phyloP scores from a whole-genome alignment of 2,113 vertebrate species.

The Notarius quadriscutis region DNA sequence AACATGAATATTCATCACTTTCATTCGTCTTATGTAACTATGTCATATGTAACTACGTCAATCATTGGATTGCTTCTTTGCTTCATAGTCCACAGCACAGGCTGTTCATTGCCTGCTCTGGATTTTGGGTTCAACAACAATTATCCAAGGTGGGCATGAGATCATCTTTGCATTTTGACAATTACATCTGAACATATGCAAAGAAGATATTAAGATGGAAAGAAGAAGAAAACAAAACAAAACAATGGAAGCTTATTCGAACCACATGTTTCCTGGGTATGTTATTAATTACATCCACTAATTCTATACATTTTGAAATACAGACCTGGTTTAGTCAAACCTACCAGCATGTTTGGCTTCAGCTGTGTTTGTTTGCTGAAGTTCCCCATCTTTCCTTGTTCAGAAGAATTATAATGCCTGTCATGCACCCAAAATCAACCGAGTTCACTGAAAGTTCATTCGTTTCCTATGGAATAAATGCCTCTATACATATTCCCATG shows the following conservation, averaged over 20 bases:
- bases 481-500: neutral
- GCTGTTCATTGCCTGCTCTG: neutral
- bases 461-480: neutral
- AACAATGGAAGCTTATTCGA: constrained; percentile 39
- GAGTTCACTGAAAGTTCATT: neutral
- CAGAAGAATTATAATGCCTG: constrained; percentile 22
- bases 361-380: constrained; percentile 14
- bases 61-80: neutral
- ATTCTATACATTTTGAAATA: constrained; percentile 37
- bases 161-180: constrained; percentile 9
- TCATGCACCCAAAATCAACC: constrained; percentile 9
- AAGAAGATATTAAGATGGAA: constrained; percentile 6
- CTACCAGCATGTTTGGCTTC: constrained; percentile 17
- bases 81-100: neutral
- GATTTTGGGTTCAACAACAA: neutral
- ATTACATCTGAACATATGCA: neutral
- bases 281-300: constrained; percentile 42
- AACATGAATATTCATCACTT: constrained; percentile 8
- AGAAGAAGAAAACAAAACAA: neutral
- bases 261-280: constrained; percentile 49
- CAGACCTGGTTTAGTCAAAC: constrained; percentile 21
- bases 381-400: constrained; percentile 15
- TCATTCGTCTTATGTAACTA: constrained; percentile 5
- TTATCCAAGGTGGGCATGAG: constrained; percentile 4
- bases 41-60: neutral